Evolutionary conservation across 2,113 vertebrate species (phyloP), one percentile per base, ranked within the genome.

Genomic region (Cricetomys ansorgei): DNA sequence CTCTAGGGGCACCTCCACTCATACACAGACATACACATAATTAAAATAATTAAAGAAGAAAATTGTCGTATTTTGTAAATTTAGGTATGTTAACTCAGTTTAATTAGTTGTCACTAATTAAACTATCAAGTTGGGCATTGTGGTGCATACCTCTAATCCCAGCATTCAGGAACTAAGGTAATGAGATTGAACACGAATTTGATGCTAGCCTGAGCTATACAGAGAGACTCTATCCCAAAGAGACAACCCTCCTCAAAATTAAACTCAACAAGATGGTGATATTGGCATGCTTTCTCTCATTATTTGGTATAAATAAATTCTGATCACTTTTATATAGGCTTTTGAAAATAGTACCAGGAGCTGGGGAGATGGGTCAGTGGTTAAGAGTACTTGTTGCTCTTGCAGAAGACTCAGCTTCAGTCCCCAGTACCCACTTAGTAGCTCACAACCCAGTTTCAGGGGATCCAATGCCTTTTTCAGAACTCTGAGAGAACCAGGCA

Each of bases 231-330:
- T 81, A 15, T 25, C 53, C 59, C 34, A 81, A 57, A 81, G n/a
- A 31, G 34, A 40, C 37, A 34, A 53, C 7, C 29, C 4, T 16
- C 45, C 6, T 16, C 79, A 21, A 80, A 92, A 88, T 95, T 92
- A 92, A 92, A 95, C 50, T 34, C 45, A 94, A 80, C 79, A 45
- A 89, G 89, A 93, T 92, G 45, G 83, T 90, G 72, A 70, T 43
- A 45, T 77, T 50, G 72, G 45, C 37, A 91, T 72, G 37, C 40
- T 93, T 95, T 88, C 62, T 55, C 55, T 93, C 67, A 83, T 79
- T 92, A 88, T 77, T 40, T 92, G 29, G 62, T 87, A 1, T 95
- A 85, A 83, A 37, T 93, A 88, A 77, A 43, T 94, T 93, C 90
- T 73, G 48, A 80, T 67, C 87, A 89, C 53, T 25, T 88, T 9